Base-by-base conservation (phyloP, 2,113 vertebrate species). In the Hemiscyllium ocellatum region DNA sequence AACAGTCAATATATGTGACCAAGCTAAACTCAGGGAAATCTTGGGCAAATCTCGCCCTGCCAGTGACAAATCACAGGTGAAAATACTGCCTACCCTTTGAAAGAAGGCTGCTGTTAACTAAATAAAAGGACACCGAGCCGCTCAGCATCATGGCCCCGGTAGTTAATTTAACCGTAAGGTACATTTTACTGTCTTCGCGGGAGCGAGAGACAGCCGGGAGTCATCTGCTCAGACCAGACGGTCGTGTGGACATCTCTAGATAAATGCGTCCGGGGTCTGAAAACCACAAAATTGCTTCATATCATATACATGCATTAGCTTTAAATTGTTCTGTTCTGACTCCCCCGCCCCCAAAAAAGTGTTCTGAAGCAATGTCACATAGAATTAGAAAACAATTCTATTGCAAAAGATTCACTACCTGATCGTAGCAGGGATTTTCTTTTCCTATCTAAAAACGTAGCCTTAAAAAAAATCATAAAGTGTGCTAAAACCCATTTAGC, bases 401-500 rank as follows among this genome's bases (percentile, higher is more conserved):
- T 93, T 66, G 33, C 61, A 68, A 68, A 37, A 15, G 61, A 93
- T 66, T 93, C 89, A 68, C 61, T 20, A 66, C 37, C 17, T 66
- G 89, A 93, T 66, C 33, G 37, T 37, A 93, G 33, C 89, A 93
- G 89, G 6, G 26, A n/a, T 91, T 91, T 90, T 26, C 33, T 61
- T 5, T 20, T 29, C 24, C 87, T 68, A 61, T 68, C 89, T 68
- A 68, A 93, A 93, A 68, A 68, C 33, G 56, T n/a, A n/a, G 89
- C 33, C 33, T 93, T 93, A 93, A 68, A 68, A 93, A 68, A 90
- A 93, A 93, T 68, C 61, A 93, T 93, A 72, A 72, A 72, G 93
- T 70, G 68, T 69, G 93, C 68, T 70, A 95, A 95, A 95, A 52
- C 68, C 69, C 69, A 76, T 95, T 95, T 95, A 95, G 94, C 69